Percentiles rank a stretch among this genome's conserved stretches.
Evolutionary conservation across 2,113 vertebrate species (phyloP).

Genomic region (Trematomus loennbergii): DNA sequence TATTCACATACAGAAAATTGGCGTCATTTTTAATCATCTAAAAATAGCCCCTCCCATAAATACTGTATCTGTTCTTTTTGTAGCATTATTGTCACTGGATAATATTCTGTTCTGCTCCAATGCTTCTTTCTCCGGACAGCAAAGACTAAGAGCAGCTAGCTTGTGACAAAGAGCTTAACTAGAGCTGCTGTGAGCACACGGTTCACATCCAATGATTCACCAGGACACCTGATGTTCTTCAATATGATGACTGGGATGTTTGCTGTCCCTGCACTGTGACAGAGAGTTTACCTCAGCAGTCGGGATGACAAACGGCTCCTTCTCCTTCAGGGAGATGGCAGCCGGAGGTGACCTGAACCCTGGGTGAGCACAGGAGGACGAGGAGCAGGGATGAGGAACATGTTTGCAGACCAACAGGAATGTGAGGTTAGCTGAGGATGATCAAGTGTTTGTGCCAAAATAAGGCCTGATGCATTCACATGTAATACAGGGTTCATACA

Average conservation of each 20-base stretch:
- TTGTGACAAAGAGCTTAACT: conserved; percentile 1
- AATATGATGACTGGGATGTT: conserved; percentile 45
- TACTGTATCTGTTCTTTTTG: no score
- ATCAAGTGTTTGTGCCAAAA: not conserved
- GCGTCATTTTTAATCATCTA: not conserved
- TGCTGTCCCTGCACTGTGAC: conserved; percentile 9
- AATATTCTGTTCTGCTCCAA: not conserved
- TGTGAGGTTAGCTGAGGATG: not conserved
- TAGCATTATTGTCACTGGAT: not conserved
- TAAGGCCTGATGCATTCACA: no score
- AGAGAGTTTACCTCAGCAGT: conserved; percentile 67
- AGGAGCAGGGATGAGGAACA: not conserved
- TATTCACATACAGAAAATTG: not conserved
- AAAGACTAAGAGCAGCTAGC: not conserved
- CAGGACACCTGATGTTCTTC: conserved; percentile 22
- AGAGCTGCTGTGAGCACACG: not conserved
- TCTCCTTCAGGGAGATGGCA: conserved; percentile 71
- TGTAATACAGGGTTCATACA: no score
- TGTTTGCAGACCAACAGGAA: not conserved
- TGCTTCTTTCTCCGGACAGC: not conserved
- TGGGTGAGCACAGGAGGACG: conserved; percentile 40
- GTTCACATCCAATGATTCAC: conserved; percentile 26
- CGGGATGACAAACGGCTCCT: conserved; percentile 58
- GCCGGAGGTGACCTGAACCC: conserved; percentile 57
- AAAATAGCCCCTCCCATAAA: not conserved